Conservation (phyloP, 2,113 vertebrate genomes). For the Nothobranchius kuhntae region DNA sequence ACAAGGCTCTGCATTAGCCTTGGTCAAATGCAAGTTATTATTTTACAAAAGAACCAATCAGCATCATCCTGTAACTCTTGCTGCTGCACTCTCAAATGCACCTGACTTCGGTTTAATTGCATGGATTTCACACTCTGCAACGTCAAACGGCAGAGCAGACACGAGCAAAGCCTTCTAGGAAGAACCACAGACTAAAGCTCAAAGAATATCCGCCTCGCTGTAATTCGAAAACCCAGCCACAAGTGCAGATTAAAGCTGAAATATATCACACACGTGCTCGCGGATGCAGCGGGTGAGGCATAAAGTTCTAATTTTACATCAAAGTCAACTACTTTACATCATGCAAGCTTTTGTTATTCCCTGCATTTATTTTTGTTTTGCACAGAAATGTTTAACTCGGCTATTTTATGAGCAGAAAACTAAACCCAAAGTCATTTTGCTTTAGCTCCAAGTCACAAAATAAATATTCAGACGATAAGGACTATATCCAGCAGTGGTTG, state of each 20-base stretch:
- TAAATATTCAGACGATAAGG: too few relatives aligned
- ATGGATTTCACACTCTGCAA: conserved; percentile 41
- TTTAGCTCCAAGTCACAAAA: too few relatives aligned
- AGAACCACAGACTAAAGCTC: conserved; percentile 75
- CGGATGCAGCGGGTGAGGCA: conserved; percentile 13
- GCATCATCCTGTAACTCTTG: conserved; percentile 9
- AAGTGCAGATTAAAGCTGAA: conserved; percentile 54
- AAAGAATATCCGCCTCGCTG: conserved; percentile 66
- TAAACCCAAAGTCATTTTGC: too few relatives aligned
- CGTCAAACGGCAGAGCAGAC: conserved; percentile 27
- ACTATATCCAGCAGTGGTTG: too few relatives aligned
- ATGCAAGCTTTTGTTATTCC: not conserved
- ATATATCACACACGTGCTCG: conserved; percentile 25
- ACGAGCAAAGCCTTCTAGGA: conserved; percentile 76
- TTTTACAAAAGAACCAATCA: conserved; percentile 12
- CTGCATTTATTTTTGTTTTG: not conserved
- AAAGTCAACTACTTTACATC: conserved; percentile 1
- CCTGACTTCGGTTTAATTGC: conserved; percentile 9
- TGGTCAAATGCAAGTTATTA: not conserved
- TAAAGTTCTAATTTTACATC: conserved; percentile 15
- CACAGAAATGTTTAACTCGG: not conserved
- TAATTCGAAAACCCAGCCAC: conserved; percentile 74
- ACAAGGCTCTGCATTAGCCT: not conserved
- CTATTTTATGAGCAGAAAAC: too few relatives aligned
- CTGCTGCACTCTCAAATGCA: conserved; percentile 22